phyloP scores from a whole-genome alignment of 2,888 invertebrate genomes.

The Branchipolynoe longqiensis region DNA sequence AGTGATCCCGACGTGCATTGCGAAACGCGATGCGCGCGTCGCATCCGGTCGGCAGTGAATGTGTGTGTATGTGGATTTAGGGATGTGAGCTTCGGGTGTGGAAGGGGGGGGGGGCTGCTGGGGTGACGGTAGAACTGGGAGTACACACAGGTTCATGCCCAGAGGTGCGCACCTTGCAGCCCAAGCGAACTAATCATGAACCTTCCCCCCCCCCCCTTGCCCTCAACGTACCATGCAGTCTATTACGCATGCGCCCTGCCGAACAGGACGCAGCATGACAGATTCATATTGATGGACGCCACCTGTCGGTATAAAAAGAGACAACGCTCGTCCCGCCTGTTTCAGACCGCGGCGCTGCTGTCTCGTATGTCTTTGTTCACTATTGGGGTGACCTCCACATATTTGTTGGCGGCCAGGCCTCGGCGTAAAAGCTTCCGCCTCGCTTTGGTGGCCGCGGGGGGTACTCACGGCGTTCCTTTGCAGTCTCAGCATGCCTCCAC shows the following conservation, averaged over 20 bases:
- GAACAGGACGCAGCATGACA: neutral
- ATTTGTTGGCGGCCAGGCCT: neutral
- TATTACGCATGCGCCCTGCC: neutral
- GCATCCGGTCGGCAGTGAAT: too few species aligned
- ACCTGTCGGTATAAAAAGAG: neutral
- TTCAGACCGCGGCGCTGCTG: neutral
- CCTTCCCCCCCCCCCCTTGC: neutral
- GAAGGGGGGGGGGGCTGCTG: neutral
- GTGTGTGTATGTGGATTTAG: too few species aligned
- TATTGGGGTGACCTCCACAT: neutral
- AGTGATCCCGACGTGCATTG: too few species aligned
- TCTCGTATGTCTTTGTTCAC: neutral
- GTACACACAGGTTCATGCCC: neutral
- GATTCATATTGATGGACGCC: neutral
- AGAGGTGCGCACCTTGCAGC: too few species aligned
- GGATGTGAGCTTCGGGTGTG: neutral
- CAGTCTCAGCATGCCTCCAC: too few species aligned
- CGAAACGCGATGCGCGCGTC: too few species aligned
- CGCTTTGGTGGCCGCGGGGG: neutral
- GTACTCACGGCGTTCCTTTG: neutral
- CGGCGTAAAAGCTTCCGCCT: conserved; percentile 10
- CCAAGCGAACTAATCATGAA: too few species aligned
- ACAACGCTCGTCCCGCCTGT: neutral
- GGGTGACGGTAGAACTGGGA: neutral
- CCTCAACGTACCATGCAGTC: neutral